Conservation (phyloP, 92 coral and sea anemone genomes). For the Zoanthus solanderi region DNA sequence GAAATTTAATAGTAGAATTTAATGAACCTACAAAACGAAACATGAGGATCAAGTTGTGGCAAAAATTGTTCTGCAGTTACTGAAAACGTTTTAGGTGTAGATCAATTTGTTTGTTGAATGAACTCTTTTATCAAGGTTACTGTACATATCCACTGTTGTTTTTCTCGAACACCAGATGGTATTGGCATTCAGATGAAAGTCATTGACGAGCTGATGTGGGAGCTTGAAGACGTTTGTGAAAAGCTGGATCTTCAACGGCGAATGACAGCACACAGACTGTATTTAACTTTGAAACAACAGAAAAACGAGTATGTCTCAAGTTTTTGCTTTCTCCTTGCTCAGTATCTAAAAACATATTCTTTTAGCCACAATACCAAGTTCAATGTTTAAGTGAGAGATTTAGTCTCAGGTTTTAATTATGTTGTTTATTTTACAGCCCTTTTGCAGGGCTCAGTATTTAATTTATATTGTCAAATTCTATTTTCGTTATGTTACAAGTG, state of each 20-base stretch:
- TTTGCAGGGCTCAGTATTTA: no score
- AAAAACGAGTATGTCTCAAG: conserved; percentile 82
- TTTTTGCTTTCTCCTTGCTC: not conserved
- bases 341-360: not conserved
- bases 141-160: not conserved
- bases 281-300: conserved; percentile 84
- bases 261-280: conserved; percentile 81
- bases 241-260: conserved; percentile 85
- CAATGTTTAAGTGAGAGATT: no score
- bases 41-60: no score
- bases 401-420: no score
- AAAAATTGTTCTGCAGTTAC: not conserved
- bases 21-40: no score
- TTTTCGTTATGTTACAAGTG: no score
- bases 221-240: conserved; percentile 92
- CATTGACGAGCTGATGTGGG: conserved; percentile 84
- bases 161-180: conserved; percentile 64
- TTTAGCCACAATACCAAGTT: no score
- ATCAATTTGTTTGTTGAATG: no score
- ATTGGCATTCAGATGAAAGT: conserved; percentile 94
- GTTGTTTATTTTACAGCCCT: no score
- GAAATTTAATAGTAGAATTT: no score
- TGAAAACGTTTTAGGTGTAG: not conserved
- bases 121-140: no score
- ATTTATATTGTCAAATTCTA: no score